Percentiles rank a stretch among this genome's conserved stretches.
These are phyloP conservation scores for Illadopsis cleaveri DNA, from an alignment of 2,113 vertebrate species.

Conservation along the genomic window DNA sequence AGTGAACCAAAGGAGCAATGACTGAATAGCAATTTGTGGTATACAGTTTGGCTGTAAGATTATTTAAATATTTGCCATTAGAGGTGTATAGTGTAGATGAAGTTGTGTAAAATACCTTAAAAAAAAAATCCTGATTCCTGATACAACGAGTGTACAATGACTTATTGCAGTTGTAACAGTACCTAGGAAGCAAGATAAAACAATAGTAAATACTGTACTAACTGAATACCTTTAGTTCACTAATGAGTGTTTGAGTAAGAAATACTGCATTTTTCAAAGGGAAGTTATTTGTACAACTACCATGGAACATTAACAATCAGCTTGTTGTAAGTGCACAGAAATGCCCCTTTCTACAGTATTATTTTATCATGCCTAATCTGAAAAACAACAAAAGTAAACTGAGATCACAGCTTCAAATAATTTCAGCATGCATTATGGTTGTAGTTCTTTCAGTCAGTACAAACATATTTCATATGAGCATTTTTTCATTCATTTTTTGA, in stretches of 20 bases:
- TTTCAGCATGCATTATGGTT: slow-evolving; percentile 84
- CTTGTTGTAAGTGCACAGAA: slow-evolving; percentile 77
- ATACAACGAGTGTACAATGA: slow-evolving; percentile 79
- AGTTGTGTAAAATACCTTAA: slow-evolving; percentile 62
- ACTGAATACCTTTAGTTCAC: slow-evolving; percentile 70
- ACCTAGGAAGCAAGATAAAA: slow-evolving; percentile 78
- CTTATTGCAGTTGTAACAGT: slow-evolving; percentile 86
- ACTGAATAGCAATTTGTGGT: slow-evolving; percentile 15
- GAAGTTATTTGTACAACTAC: slow-evolving; percentile 78
- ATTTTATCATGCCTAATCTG: slow-evolving; percentile 83
- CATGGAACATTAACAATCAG: slow-evolving; percentile 78
- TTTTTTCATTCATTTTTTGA: slow-evolving; percentile 44
- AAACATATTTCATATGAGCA: slow-evolving; percentile 70
- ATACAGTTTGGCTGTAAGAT: slow-evolving; percentile 49
- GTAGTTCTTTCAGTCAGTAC: slow-evolving; percentile 77
- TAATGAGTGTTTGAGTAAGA: slow-evolving; percentile 74
- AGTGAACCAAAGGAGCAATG: slow-evolving; percentile 32
- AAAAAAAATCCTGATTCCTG: slow-evolving; percentile 75
- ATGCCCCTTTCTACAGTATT: slow-evolving; percentile 78
- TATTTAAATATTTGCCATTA: slow-evolving; percentile 56
- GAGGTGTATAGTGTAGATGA: slow-evolving; percentile 59
- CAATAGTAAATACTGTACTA: slow-evolving; percentile 73
- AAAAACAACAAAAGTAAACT: slow-evolving; percentile 79
- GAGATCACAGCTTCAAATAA: slow-evolving; percentile 82
- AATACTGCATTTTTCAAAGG: slow-evolving; percentile 73